Base-by-base conservation (phyloP, 2,113 vertebrate genomes). In the Rhinolophus ferrumequinum region DNA sequence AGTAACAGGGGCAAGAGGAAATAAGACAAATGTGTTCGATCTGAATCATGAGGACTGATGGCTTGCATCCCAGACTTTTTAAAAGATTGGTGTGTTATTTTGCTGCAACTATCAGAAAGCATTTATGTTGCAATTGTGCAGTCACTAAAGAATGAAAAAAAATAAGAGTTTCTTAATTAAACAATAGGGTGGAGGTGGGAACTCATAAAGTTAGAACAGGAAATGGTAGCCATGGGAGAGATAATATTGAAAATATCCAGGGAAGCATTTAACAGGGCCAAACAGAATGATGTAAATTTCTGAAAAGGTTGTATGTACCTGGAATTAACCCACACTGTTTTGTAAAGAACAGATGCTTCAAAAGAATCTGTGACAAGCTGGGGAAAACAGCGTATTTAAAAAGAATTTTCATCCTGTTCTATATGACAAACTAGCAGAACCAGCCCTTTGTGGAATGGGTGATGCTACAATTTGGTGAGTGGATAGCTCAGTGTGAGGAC, bases 291-390 rank as follows among this genome's bases (percentile, higher is more conserved):
- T 62, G 24, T 94, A 54, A 28, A 60, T 95, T 92, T 92, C 54
- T 47, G 33, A 82, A 70, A 86, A 69, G 26, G 62, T 26, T 47
- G 2, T 41, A 26, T 54, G 38, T 92, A 92, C 82, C 77, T 88
- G 60, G 54, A 67, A 62, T 94, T 83, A 88, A 41, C 16, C 21
- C 14, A 52, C 30, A 58, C 16, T 60, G 16, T 89, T 94, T 94
- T 83, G 21, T 92, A 81, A 96, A 94, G 47, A 93, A 76, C 64
- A 94, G 76, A 88, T 91, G 44, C 58, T 96, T 80, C 77, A 13
- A 24, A 79, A 33, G 24, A 82, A 56, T 97, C 62, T 95, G 58
- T 88, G 87, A 88, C 12, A 80, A 83, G 24, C 56, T 73, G 30
- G 22, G 19, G 26, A 83, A 73, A 96, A 56, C 76, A 77, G 62